A percentile compares a stretch with the other conserved stretches of the same genome.
phyloP scores from a whole-genome alignment of 2,888 invertebrate genomes.

The Meandrusa payeni region DNA sequence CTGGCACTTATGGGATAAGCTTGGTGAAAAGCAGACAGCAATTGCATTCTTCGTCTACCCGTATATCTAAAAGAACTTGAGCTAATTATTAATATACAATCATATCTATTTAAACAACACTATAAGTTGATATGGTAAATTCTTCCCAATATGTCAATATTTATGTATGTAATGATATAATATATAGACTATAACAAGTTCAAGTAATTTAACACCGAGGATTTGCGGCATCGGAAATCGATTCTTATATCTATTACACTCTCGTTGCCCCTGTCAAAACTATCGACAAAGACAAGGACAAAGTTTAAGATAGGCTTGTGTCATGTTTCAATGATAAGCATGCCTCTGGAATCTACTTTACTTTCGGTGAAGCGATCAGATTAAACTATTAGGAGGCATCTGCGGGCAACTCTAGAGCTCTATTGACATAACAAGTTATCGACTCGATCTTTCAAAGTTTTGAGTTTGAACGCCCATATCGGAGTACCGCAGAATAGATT shows the following conservation, averaged over 20 bases:
- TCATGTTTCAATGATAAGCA: constrained; percentile 20
- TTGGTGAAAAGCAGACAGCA: too few species aligned
- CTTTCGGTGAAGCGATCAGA: constrained; percentile 20
- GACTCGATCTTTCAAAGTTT: constrained; percentile 22
- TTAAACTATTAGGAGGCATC: constrained; percentile 22
- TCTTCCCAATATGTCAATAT: too few species aligned
- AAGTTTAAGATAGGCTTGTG: constrained; percentile 14
- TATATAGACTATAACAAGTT: too few species aligned
- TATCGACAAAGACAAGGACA: constrained; percentile 14
- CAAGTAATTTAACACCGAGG: not conserved
- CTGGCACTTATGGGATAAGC: too few species aligned
- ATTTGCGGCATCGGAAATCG: constrained; percentile 7
- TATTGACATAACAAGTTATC: constrained; percentile 23
- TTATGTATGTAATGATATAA: too few species aligned
- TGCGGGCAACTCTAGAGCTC: constrained; percentile 10
- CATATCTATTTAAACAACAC: too few species aligned
- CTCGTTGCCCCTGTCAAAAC: constrained; percentile 14
- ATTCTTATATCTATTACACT: constrained; percentile 11
- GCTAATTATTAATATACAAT: too few species aligned
- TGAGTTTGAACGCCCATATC: constrained; percentile 15
- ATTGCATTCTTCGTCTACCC: too few species aligned
- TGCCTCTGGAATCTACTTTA: constrained; percentile 14
- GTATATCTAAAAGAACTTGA: too few species aligned
- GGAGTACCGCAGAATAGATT: constrained; percentile 22
- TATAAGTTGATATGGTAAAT: too few species aligned